Base-by-base conservation (phyloP, 2,888 invertebrate genomes). In the Brachyptera risi region DNA sequence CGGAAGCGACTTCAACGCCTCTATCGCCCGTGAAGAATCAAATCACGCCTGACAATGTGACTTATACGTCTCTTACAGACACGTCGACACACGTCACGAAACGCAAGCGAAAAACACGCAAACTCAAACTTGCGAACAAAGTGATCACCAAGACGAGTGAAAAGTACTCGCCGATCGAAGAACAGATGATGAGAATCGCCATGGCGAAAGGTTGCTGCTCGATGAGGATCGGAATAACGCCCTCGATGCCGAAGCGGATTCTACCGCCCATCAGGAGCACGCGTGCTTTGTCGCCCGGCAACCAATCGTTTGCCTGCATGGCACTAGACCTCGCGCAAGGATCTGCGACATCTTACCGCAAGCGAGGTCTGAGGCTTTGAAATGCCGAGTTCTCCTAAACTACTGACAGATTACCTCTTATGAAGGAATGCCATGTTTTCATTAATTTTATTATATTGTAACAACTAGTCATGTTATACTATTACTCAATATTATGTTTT, bases 1-100 rank as follows among this genome's bases (percentile, higher is more conserved):
- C 54, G 23, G 37, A 54, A 19, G 54, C 54, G 9, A 54, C 54
- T 2, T 54, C 54, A n/a, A 54, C 54, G 35, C 54, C 54, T 21
- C 19, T 35, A 11, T 37, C 54, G 21, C 54, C 54, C 2, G 31
- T 7, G 31, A 31, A 31, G 11, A 31, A 11, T 11, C 7, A 31
- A n/a, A n/a, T n/a, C n/a, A n/a, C n/a, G n/a, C n/a, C n/a, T n/a
- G n/a, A n/a, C n/a, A n/a, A n/a, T n/a, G n/a, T n/a, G n/a, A n/a
- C n/a, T 31, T 31, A 11, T 11, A 31, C 19, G 1, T 37, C 54
- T 13, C n/a, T 1, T 35, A 9, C 19, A 13, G 21, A 1, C 35
- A 44, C 3, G 4, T 44, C 11, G 31, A 7, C 44, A 44, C 17
- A 44, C 3, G 19, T 21, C 11, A 3, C 44, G 3, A 19, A 4